These are phyloP conservation scores for Alfaro cultratus DNA, from an alignment of 2,797 vertebrate genomes.

Conservation along the genomic window DNA sequence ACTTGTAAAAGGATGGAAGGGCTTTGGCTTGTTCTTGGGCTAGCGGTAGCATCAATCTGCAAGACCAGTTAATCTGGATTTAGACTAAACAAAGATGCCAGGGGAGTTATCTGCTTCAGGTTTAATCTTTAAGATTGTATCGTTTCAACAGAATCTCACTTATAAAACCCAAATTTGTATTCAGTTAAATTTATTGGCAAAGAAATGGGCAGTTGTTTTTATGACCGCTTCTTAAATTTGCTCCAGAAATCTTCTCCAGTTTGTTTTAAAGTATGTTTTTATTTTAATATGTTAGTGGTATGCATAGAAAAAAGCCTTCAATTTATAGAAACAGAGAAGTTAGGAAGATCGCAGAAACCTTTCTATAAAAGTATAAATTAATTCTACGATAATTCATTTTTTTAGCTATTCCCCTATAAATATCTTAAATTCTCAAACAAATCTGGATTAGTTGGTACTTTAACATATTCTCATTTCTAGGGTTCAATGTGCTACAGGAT, in stretches of 20 bases:
- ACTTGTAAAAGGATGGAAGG: not conserved
- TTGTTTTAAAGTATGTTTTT: not conserved
- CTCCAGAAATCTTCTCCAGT: not conserved
- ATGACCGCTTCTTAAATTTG: not conserved
- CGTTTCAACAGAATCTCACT: not conserved
- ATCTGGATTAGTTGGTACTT: not conserved
- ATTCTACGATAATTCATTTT: not conserved
- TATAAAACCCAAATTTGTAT: not conserved
- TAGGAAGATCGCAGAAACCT: not conserved
- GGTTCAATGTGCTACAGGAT: not conserved
- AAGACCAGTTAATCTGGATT: not conserved
- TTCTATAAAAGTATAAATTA: not conserved
- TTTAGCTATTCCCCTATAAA: not conserved
- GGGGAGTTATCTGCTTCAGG: not conserved
- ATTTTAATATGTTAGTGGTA: not conserved
- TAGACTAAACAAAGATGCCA: not conserved
- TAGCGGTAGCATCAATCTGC: not conserved
- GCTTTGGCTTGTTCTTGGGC: not conserved
- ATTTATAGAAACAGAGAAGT: not conserved
- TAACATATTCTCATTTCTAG: not conserved
- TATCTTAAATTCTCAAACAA: not conserved
- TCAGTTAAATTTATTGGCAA: not conserved
- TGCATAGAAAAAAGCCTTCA: not conserved
- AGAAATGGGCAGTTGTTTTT: not conserved
- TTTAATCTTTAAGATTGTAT: not conserved